Percentiles rank a stretch among this genome's conserved stretches.
These are phyloP conservation scores for Zootoca vivipara DNA, from an alignment of 2,113 vertebrate species.

Conservation along the genomic window DNA sequence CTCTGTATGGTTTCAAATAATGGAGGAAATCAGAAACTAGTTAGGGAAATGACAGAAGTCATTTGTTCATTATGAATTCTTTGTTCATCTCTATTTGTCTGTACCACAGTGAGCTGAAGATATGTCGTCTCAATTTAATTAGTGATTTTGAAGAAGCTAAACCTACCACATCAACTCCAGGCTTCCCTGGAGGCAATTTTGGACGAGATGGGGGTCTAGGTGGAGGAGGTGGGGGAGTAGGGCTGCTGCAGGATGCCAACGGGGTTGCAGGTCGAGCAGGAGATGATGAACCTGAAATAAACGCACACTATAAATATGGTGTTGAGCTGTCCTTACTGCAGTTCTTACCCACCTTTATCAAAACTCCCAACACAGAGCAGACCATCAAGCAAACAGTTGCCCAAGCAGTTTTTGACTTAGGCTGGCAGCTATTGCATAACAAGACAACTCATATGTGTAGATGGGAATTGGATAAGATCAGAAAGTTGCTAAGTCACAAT, in stretches of 20 bases:
- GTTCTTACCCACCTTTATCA: background rate
- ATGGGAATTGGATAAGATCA: conserved; percentile 2
- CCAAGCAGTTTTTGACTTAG: background rate
- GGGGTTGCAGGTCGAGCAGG: conserved; percentile 91
- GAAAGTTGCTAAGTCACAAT: background rate
- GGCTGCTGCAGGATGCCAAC: conserved; percentile 77
- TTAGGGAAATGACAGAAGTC: accelerated
- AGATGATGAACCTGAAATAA: conserved; percentile 86
- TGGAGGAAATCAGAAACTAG: accelerated
- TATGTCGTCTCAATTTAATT: background rate
- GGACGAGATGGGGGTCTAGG: conserved; percentile 90
- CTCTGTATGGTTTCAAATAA: accelerated
- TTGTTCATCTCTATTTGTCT: accelerated
- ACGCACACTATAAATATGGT: conserved; percentile 19
- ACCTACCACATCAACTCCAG: conserved; percentile 89
- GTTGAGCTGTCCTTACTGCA: background rate
- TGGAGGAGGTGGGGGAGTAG: conserved; percentile 88
- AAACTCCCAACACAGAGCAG: background rate
- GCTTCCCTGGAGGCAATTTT: conserved; percentile 92
- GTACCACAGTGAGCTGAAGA: accelerated
- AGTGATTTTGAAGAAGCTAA: background rate
- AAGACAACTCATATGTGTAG: background rate
- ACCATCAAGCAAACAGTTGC: conserved; percentile 28
- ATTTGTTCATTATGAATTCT: background rate
- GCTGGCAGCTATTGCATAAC: background rate